A percentile compares a stretch with the other conserved stretches of the same genome.
Conservation (phyloP, 2,888 invertebrate genomes). For the Xylophagus ater region DNA sequence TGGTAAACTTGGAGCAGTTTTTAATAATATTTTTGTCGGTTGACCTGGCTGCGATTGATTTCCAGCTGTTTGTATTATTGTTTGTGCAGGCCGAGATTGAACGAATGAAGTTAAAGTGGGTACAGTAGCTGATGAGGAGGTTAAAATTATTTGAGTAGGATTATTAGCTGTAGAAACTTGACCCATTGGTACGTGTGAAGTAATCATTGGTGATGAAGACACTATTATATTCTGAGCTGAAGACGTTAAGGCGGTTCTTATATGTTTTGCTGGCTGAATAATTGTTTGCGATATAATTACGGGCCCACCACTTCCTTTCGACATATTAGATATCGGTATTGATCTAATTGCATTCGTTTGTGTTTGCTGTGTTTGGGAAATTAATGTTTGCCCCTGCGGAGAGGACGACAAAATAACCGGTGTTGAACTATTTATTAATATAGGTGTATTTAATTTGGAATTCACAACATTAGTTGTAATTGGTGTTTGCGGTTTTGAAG, state of each 20-base stretch:
- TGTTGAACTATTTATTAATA: neutral
- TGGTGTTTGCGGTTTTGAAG: neutral
- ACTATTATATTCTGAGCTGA: conserved; percentile 12
- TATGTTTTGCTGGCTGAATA: conserved; percentile 35
- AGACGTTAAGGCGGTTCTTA: conserved; percentile 30
- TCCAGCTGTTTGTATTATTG: conserved; percentile 30
- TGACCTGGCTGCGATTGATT: conserved; percentile 24
- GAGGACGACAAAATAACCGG: conserved; percentile 10
- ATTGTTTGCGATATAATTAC: conserved; percentile 39
- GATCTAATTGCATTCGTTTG: conserved; percentile 14
- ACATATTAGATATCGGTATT: conserved; percentile 12
- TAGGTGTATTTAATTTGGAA: neutral
- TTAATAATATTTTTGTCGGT: conserved; percentile 36
- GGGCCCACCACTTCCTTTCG: conserved; percentile 24
- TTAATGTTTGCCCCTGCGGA: conserved; percentile 7
- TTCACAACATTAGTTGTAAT: neutral
- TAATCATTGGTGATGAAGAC: conserved; percentile 1
- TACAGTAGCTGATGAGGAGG: conserved; percentile 27
- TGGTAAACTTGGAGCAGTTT: conserved; percentile 35
- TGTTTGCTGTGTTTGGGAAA: conserved; percentile 14
- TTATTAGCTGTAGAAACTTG: neutral
- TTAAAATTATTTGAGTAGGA: conserved; percentile 31
- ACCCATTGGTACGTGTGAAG: neutral
- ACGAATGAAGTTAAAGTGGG: conserved; percentile 35
- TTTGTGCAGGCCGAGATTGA: conserved; percentile 26